Percentiles rank a stretch among this genome's conserved stretches.
Evolutionary conservation across 2,888 invertebrate genomes (phyloP).

Genomic region (Megamerina dolium): DNA sequence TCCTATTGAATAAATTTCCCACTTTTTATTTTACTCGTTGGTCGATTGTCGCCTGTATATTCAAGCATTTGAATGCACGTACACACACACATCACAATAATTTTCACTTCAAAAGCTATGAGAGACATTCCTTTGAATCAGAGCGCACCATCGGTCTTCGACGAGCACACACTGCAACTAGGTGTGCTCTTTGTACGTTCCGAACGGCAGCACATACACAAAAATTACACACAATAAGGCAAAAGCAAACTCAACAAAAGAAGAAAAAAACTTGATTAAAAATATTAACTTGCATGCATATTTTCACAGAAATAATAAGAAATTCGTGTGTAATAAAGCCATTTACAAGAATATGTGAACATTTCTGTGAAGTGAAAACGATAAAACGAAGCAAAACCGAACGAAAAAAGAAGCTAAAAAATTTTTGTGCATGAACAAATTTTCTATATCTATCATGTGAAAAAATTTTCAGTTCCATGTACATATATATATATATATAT

Average conservation of each 20-base stretch:
- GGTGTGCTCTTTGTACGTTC: slow-evolving; percentile 42
- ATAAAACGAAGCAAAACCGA: background rate
- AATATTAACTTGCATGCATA: too few relatives aligned
- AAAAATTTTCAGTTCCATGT: slow-evolving; percentile 22
- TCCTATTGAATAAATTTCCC: too few relatives aligned
- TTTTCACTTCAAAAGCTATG: slow-evolving; percentile 9
- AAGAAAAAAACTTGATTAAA: too few relatives aligned
- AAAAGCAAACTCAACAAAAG: too few relatives aligned
- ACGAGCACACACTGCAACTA: slow-evolving; percentile 32
- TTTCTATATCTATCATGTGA: slow-evolving; percentile 23
- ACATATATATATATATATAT: slow-evolving; percentile 8
- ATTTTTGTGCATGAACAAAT: slow-evolving; percentile 22
- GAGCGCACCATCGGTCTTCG: slow-evolving; percentile 39
- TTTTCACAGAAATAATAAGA: too few relatives aligned
- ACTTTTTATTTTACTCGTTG: background rate
- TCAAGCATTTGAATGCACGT: background rate
- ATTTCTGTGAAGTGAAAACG: background rate
- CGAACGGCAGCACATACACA: slow-evolving; percentile 19
- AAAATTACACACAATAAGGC: slow-evolving; percentile 23
- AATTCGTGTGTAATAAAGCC: too few relatives aligned
- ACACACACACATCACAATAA: background rate
- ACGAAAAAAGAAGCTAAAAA: slow-evolving; percentile 6
- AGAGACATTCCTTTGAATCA: slow-evolving; percentile 18
- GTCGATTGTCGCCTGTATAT: background rate
- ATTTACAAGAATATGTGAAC: too few relatives aligned